phyloP scores from a whole-genome alignment of 2,888 invertebrate species.

The Tubulanus polymorphus region DNA sequence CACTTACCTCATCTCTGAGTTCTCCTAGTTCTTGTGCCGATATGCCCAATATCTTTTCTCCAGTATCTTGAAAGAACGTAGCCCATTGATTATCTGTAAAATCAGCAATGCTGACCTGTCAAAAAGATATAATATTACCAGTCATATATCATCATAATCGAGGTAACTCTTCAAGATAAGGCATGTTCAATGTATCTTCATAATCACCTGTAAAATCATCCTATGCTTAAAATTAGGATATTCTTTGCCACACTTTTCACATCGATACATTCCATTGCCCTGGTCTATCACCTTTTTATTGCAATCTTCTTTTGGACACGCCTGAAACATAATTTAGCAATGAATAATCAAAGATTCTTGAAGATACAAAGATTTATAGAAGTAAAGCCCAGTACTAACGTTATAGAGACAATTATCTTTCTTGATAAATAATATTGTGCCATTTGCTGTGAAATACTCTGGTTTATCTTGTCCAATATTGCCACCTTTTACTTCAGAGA shows the following conservation, averaged over 20 bases:
- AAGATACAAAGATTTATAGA: background rate
- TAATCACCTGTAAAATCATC: slow-evolving; percentile 69
- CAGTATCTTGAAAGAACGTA: slow-evolving; percentile 73
- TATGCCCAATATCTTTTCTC: slow-evolving; percentile 39
- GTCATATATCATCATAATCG: too few relatives aligned
- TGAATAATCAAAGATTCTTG: background rate
- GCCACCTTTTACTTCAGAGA: slow-evolving; percentile 69
- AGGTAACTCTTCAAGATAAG: background rate
- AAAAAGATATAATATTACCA: slow-evolving; percentile 16
- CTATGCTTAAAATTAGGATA: slow-evolving; percentile 83
- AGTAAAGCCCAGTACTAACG: slow-evolving; percentile 32
- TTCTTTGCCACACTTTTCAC: slow-evolving; percentile 89
- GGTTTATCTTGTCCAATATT: slow-evolving; percentile 70
- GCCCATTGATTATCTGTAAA: slow-evolving; percentile 84
- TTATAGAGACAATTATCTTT: slow-evolving; percentile 83
- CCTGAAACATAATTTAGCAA: slow-evolving; percentile 53
- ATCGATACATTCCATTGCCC: slow-evolving; percentile 81
- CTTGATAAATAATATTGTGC: slow-evolving; percentile 72
- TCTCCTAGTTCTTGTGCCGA: slow-evolving; percentile 63
- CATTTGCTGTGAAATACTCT: slow-evolving; percentile 77
- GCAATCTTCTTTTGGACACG: slow-evolving; percentile 83
- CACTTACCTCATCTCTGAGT: slow-evolving; percentile 48
- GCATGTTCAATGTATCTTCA: background rate
- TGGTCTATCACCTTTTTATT: slow-evolving; percentile 92
- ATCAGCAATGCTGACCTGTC: slow-evolving; percentile 80